A percentile compares a stretch with the other conserved stretches of the same genome.
Conservation (phyloP, 2,888 invertebrate genomes). For the Diaperis boleti region DNA sequence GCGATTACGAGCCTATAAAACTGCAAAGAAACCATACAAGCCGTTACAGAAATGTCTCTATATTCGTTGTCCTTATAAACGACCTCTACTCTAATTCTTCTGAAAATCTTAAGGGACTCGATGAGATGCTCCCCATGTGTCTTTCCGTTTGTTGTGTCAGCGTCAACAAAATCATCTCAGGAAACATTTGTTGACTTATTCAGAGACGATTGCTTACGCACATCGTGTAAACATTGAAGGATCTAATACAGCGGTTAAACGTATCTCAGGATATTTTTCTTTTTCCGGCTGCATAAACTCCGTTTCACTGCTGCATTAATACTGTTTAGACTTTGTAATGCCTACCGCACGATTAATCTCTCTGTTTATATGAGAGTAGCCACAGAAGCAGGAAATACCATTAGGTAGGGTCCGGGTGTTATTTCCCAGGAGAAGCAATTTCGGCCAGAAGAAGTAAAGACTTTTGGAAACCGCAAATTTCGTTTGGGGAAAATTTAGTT, state of each 20-base stretch:
- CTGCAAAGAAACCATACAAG: too few relatives aligned
- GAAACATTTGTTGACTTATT: constrained; percentile 13
- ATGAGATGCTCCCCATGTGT: background rate
- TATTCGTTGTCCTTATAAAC: too few relatives aligned
- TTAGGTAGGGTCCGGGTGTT: background rate
- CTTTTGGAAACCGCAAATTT: background rate
- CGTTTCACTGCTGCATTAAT: background rate
- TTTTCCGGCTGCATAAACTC: background rate
- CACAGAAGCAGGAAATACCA: background rate
- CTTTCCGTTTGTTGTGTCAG: constrained; percentile 1
- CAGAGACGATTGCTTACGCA: constrained; percentile 3
- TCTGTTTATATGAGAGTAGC: background rate
- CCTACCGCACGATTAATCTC: background rate
- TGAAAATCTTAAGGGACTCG: too few relatives aligned
- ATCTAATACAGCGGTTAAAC: constrained; percentile 1
- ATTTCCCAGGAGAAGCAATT: background rate
- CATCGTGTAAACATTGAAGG: constrained; percentile 5
- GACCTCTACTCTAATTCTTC: too few relatives aligned
- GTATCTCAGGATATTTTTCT: background rate
- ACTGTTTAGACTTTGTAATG: background rate
- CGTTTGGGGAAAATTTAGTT: background rate
- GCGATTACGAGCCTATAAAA: too few relatives aligned
- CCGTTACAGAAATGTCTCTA: too few relatives aligned
- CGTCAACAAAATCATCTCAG: constrained; percentile 1
- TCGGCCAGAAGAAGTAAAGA: background rate